Evolutionary conservation across 2,113 vertebrate genomes (phyloP), one percentile per base, ranked within the genome.

Genomic region (Spilogale gracilis): DNA sequence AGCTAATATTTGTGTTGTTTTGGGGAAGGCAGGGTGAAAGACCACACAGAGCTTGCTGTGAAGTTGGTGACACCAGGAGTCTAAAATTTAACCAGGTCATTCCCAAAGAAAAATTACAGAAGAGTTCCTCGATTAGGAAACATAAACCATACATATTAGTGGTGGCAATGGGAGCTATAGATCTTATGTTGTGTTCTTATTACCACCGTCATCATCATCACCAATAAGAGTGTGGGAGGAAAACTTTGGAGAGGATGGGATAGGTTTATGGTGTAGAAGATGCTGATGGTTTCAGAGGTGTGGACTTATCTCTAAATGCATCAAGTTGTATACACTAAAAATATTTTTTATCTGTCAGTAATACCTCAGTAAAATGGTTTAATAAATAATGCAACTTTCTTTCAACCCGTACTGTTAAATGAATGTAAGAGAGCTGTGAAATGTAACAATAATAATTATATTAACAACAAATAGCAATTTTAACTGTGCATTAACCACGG

Each of bases 381-480:
- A 60, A 48, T 71, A 83, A 52, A 61, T 65, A 63, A 88, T 27
- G 13, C 30, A 71, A 78, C 27, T 61, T 92, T 94, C 69, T 95
- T 54, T 74, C 23, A 73, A 58, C 17, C 14, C 94, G 27, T 73
- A 63, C 48, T 81, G 48, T 89, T 54, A 87, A 85, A 32, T 50
- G n/a, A 97, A 67, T 11, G 5, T 9, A 21, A 91, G 5, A 83
- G 45, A 63, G 12, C 20, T 58, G 14, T 43, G 76, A 82, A 73
- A 61, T 52, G 81, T n/a, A 92, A 86, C 74, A 43, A 85, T 58
- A 25, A 83, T 94, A 71, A 81, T 95, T 38, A 67, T 52, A 76
- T 80, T 74, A 89, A 84, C 30, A 71, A 65, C 38, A 95, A 89
- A 67, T 2, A 91, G 56, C 74, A 25, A 20, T 84, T n/a, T 91